Percentiles rank a stretch among this genome's conserved stretches.
Conservation (phyloP, 2,113 vertebrate species). For the Apus apus region DNA sequence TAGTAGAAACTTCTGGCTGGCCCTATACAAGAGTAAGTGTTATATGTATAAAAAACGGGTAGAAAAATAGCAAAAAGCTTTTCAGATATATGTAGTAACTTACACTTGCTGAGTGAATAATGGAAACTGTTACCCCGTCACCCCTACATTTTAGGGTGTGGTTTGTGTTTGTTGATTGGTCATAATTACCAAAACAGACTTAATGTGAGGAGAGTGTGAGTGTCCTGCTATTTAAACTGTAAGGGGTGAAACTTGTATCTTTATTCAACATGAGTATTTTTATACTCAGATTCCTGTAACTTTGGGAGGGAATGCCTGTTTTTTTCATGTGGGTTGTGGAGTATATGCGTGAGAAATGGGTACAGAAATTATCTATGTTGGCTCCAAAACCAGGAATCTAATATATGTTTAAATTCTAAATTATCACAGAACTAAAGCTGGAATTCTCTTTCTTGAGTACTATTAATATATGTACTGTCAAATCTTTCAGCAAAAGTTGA, state of each 20-base stretch:
- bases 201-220: background rate
- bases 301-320: background rate
- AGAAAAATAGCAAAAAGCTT: background rate
- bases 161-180: background rate
- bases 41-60: background rate
- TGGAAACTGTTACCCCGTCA: background rate
- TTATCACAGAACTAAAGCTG: background rate
- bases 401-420: background rate
- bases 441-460: background rate
- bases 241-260: background rate
- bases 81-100: background rate
- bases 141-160: background rate
- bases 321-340: background rate
- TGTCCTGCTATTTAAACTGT: background rate
- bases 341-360: background rate
- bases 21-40: background rate
- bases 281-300: background rate
- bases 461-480: background rate
- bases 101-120: background rate
- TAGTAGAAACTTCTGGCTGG: background rate
- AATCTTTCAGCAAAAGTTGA: background rate
- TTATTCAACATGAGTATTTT: background rate
- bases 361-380: background rate
- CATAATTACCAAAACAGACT: background rate
- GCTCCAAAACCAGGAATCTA: background rate